These are phyloP conservation scores for Onychomys torridus DNA, from an alignment of 2,797 vertebrate genomes.

Conservation along the genomic window DNA sequence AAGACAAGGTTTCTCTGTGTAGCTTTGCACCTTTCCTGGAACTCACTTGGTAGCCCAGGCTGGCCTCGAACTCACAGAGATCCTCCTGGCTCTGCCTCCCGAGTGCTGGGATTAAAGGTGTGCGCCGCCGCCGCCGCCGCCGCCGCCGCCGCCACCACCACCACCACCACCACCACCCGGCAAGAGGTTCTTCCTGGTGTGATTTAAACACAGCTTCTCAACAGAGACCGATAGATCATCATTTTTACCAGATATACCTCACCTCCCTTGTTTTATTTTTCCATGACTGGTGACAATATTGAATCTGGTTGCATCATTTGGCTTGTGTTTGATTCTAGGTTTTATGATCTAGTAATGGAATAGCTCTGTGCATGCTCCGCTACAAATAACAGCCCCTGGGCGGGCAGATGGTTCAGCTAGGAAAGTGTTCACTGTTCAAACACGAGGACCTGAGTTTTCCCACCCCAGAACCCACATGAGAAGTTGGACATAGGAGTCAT, in stretches of 20 bases:
- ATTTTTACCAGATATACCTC: slow-evolving; percentile 37
- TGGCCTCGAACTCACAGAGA: too few species aligned
- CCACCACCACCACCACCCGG: too few species aligned
- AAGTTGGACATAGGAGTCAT: not conserved
- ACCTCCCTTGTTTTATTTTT: not conserved
- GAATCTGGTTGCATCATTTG: slow-evolving; percentile 77
- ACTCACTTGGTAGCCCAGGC: too few species aligned
- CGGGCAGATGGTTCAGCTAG: not conserved
- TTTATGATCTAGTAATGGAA: slow-evolving; percentile 21
- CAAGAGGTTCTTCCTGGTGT: not conserved
- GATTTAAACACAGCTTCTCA: slow-evolving; percentile 32
- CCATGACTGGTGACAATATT: slow-evolving; percentile 53
- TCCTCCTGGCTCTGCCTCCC: too few species aligned
- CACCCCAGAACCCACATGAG: not conserved
- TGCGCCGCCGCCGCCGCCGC: too few species aligned
- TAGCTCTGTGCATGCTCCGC: slow-evolving; percentile 29
- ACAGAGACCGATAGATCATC: not conserved
- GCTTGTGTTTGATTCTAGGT: slow-evolving; percentile 63
- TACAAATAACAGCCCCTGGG: not conserved
- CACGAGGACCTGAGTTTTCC: not conserved
- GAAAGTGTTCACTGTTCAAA: not conserved
- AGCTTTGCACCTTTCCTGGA: too few species aligned
- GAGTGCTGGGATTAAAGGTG: too few species aligned
- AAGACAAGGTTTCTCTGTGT: too few species aligned
- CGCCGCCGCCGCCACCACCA: too few species aligned